phyloP scores from a whole-genome alignment of 2,888 invertebrate genomes.

The Ferrisia virgata region DNA sequence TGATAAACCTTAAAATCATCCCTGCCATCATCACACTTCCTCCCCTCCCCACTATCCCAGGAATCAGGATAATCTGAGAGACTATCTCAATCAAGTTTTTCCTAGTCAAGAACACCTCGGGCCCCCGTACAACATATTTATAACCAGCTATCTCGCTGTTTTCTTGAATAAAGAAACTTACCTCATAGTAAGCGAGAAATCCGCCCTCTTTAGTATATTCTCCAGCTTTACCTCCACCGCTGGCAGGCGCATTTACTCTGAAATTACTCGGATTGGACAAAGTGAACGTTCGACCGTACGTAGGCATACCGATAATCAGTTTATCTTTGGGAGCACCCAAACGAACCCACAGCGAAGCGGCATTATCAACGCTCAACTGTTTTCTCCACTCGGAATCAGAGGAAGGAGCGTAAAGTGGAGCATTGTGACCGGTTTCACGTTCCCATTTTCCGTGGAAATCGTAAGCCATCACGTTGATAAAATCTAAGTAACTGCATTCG shows the following conservation, averaged over 20 bases:
- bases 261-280: constrained; percentile 70
- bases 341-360: constrained; percentile 82
- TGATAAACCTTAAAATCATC: too few relatives aligned
- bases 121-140: too few relatives aligned
- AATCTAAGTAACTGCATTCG: constrained; percentile 76
- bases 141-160: too few relatives aligned
- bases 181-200: constrained; percentile 91
- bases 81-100: too few relatives aligned
- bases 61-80: too few relatives aligned
- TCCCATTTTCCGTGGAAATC: constrained; percentile 97
- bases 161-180: too few relatives aligned
- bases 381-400: constrained; percentile 89
- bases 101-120: too few relatives aligned
- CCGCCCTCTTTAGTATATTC: constrained; percentile 88
- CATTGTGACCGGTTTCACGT: constrained; percentile 86
- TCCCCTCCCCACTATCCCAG: too few relatives aligned
- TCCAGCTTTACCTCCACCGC: constrained; percentile 86
- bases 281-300: constrained; percentile 89
- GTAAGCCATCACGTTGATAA: constrained; percentile 92
- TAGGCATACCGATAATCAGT: constrained; percentile 87
- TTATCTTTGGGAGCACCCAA: constrained; percentile 90
- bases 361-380: constrained; percentile 84
- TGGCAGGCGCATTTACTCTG: constrained; percentile 81
- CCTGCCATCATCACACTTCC: too few relatives aligned
- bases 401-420: constrained; percentile 81